Evolutionary conservation across 2,113 vertebrate genomes (phyloP).

Genomic region (Scytalopus superciliaris): DNA sequence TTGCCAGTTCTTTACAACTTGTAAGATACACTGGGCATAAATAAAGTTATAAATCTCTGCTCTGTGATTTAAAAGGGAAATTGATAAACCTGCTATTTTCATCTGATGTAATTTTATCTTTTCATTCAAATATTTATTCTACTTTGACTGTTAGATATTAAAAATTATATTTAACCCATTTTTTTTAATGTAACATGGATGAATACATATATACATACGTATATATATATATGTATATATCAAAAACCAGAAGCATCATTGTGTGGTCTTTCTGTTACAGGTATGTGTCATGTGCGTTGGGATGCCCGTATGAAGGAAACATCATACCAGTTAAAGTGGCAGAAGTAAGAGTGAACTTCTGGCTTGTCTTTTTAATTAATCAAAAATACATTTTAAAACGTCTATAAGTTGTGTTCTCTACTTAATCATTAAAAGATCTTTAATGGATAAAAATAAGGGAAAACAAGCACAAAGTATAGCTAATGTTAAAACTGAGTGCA

Average conservation of each 20-base stretch:
- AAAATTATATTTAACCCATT: background rate
- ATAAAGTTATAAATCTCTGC: background rate
- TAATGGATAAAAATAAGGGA: background rate
- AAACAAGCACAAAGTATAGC: background rate
- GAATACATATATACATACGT: background rate
- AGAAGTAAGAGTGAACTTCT: constrained; percentile 77
- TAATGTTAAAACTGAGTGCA: background rate
- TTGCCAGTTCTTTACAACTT: background rate
- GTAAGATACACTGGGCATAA: background rate
- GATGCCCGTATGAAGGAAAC: constrained; percentile 90
- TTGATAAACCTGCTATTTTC: background rate
- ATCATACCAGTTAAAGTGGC: constrained; percentile 84
- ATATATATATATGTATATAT: no score
- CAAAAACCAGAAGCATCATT: background rate
- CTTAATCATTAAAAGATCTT: background rate
- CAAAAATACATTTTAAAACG: background rate
- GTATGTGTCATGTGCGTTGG: constrained; percentile 91
- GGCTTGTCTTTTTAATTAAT: background rate
- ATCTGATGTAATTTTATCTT: background rate
- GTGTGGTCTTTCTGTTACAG: constrained; percentile 72
- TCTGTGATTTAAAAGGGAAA: background rate
- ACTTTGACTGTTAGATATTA: background rate
- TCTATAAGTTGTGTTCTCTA: background rate
- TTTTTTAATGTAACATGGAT: background rate
- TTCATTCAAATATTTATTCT: background rate